phyloP scores from a whole-genome alignment of 2,888 invertebrate genomes.

The Melinopterus prodromus region DNA sequence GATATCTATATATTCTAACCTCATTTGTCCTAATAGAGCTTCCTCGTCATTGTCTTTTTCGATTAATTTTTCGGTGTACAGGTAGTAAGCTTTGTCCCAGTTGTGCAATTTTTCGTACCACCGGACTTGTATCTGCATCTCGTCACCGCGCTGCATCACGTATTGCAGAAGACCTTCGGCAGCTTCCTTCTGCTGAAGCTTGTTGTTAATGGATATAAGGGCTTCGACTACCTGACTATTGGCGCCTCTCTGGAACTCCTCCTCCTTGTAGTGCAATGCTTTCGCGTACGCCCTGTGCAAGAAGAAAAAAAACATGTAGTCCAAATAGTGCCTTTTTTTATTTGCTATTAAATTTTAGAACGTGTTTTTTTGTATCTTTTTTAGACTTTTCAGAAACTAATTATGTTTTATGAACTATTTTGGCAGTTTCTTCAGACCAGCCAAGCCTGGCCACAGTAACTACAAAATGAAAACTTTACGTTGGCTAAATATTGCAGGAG shows the following conservation, averaged over 20 bases:
- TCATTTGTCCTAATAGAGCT: conserved; percentile 89
- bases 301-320: conserved; percentile 38
- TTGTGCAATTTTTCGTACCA: conserved; percentile 99
- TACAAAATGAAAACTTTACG: too few species aligned
- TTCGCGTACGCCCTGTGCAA: conserved; percentile 72
- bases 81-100: conserved; percentile 94
- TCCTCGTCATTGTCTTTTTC: conserved; percentile 74
- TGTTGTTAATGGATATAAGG: conserved; percentile 96
- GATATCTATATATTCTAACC: conserved; percentile 55
- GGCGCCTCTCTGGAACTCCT: conserved; percentile 87
- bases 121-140: conserved; percentile 77
- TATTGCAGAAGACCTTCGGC: conserved; percentile 92
- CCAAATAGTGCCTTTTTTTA: too few species aligned
- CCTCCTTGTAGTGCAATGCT: conserved; percentile 89
- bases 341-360: too few species aligned
- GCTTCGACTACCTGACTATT: conserved; percentile 91
- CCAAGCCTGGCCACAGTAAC: too few species aligned
- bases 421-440: too few species aligned
- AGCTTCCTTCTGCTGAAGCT: conserved; percentile 97
- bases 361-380: too few species aligned
- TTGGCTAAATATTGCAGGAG: too few species aligned
- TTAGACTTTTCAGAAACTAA: too few species aligned
- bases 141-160: conserved; percentile 81
- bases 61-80: conserved; percentile 82
- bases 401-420: too few species aligned